A percentile compares a stretch with the other conserved stretches of the same genome.
phyloP scores from a whole-genome alignment of 2,888 invertebrate genomes.

The Formica aserva region DNA sequence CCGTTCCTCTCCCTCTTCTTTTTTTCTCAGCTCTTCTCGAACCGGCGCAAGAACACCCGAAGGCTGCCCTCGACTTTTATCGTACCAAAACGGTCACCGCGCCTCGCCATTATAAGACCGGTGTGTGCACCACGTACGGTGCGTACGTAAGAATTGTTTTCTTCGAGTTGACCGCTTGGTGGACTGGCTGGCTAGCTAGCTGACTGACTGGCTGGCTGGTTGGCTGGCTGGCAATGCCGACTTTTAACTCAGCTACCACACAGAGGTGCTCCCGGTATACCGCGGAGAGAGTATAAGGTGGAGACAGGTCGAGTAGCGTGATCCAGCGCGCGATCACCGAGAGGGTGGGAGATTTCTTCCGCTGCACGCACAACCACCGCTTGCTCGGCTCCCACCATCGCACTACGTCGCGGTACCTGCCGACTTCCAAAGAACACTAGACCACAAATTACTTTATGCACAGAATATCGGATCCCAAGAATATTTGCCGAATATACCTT shows the following conservation, averaged over 20 bases:
- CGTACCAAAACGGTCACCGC: slow-evolving; percentile 72
- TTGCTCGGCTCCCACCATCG: slow-evolving; percentile 74
- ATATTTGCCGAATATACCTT: not conserved
- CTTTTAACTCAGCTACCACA: slow-evolving; percentile 38
- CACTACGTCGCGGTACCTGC: not conserved
- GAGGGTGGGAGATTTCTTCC: slow-evolving; percentile 71
- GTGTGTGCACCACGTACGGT: slow-evolving; percentile 38
- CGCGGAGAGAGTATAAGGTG: slow-evolving; percentile 44
- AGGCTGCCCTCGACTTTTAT: slow-evolving; percentile 75
- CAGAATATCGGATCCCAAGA: not conserved
- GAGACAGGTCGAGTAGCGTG: slow-evolving; percentile 48
- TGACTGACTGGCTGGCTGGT: not conserved
- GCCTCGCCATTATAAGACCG: slow-evolving; percentile 68
- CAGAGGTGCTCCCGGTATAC: slow-evolving; percentile 51
- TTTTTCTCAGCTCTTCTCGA: slow-evolving; percentile 72
- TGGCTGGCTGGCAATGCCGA: slow-evolving; percentile 1
- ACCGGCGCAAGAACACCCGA: slow-evolving; percentile 75
- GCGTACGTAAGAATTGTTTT: slow-evolving; percentile 24
- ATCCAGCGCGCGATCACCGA: slow-evolving; percentile 43
- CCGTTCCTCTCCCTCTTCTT: slow-evolving; percentile 77
- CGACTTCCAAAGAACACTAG: not conserved
- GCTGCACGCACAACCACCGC: slow-evolving; percentile 58
- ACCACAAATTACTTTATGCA: not conserved
- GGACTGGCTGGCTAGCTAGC: not conserved
- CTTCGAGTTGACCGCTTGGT: not conserved